A percentile compares a stretch with the other conserved stretches of the same genome.
Evolutionary conservation across 1,140 invertebrate species (phyloP).

Genomic region (Drosophila lacertosa): DNA sequence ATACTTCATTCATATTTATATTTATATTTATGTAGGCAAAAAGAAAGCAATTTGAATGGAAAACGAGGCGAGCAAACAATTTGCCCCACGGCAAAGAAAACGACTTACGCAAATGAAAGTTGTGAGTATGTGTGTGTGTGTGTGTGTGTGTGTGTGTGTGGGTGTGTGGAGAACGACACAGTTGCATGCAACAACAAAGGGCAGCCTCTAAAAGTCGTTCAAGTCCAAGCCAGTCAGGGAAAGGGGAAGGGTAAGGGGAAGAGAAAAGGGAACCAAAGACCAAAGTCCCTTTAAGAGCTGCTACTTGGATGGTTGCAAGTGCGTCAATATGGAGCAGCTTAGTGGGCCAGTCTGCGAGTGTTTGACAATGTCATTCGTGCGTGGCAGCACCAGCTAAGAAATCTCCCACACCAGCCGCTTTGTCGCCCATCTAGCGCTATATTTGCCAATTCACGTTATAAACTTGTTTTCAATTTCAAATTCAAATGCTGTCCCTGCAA

Average conservation of each 20-base stretch:
- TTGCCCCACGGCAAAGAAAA: constrained; percentile 53
- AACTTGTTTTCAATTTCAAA: constrained; percentile 73
- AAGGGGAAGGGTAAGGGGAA: constrained; percentile 1
- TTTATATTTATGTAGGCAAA: constrained; percentile 49
- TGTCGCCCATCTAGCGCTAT: constrained; percentile 25
- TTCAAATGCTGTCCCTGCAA: constrained; percentile 56
- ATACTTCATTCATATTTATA: constrained; percentile 44
- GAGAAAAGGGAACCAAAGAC: constrained; percentile 9
- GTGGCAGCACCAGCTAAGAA: constrained; percentile 41
- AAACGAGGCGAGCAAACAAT: constrained; percentile 64
- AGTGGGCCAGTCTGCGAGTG: constrained; percentile 10
- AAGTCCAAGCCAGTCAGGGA: constrained; percentile 45
- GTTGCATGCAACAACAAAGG: constrained; percentile 48
- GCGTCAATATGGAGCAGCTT: constrained; percentile 50
- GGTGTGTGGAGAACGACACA: constrained; percentile 27
- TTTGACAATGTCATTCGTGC: constrained; percentile 63
- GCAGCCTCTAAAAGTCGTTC: constrained; percentile 47
- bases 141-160: background rate
- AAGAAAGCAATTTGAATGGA: constrained; percentile 68
- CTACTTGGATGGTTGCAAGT: constrained; percentile 58
- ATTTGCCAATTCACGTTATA: constrained; percentile 70
- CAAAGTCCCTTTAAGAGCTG: constrained; percentile 57
- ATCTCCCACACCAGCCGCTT: constrained; percentile 5
- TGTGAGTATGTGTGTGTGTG: background rate
- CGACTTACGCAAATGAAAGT: constrained; percentile 66